Conservation (phyloP, 2,888 invertebrate genomes). For the Gastracanthus pulcherrimus region DNA sequence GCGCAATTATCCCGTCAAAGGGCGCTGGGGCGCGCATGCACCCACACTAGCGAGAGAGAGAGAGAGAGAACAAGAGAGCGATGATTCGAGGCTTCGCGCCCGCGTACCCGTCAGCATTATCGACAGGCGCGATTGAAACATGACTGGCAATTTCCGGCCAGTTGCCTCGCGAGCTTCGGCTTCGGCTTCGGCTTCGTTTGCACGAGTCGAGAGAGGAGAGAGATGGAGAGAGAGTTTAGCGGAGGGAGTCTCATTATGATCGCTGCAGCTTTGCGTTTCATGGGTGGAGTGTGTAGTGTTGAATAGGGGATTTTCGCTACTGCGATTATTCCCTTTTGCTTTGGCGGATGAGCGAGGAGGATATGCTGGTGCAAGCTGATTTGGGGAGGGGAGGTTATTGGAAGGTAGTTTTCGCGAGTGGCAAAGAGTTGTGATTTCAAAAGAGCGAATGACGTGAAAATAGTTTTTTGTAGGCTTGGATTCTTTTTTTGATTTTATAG, state of each 20-base stretch:
- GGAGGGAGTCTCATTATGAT: neutral
- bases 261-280: neutral
- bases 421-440: too few species aligned
- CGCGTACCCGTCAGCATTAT: neutral
- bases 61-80: slow-evolving; percentile 60
- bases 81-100: slow-evolving; percentile 63
- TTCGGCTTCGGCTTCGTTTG: too few species aligned
- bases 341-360: neutral
- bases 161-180: slow-evolving; percentile 59
- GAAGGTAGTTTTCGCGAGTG: too few species aligned
- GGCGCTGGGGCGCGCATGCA: neutral
- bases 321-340: neutral
- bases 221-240: too few species aligned
- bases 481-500: too few species aligned
- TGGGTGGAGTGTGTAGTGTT: neutral
- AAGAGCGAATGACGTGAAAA: too few species aligned
- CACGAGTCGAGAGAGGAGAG: too few species aligned
- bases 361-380: too few species aligned
- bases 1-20: slow-evolving; percentile 36
- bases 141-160: slow-evolving; percentile 70
- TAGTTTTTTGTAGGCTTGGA: too few species aligned
- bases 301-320: neutral
- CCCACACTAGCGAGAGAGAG: too few species aligned
- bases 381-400: too few species aligned
- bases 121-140: slow-evolving; percentile 67